Conservation (phyloP, 2,888 invertebrate genomes). For the Apotomis turbidana region DNA sequence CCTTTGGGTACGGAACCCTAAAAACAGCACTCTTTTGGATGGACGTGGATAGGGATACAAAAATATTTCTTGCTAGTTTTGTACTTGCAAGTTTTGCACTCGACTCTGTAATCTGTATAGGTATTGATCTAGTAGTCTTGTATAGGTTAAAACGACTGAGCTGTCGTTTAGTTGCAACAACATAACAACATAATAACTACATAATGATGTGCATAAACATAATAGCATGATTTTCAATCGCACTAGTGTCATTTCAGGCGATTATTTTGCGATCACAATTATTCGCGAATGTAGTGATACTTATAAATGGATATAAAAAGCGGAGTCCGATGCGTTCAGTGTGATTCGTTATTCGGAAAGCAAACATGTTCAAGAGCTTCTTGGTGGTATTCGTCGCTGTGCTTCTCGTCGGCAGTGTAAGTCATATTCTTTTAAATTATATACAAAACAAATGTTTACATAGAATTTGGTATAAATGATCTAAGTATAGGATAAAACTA, state of each 20-base stretch:
- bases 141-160: neutral
- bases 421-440: neutral
- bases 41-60: too few species aligned
- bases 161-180: neutral
- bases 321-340: neutral
- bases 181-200: conserved; percentile 19
- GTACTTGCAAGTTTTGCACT: too few species aligned
- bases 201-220: neutral
- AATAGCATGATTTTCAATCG: conserved; percentile 26
- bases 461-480: too few species aligned
- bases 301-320: conserved; percentile 8
- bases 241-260: conserved; percentile 21
- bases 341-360: neutral
- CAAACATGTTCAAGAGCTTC: conserved; percentile 29
- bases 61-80: too few species aligned
- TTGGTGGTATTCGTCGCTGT: conserved; percentile 28
- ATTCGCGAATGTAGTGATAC: neutral
- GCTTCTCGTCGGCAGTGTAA: conserved; percentile 33
- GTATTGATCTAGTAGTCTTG: too few species aligned
- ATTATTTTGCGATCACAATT: conserved; percentile 37
- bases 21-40: too few species aligned
- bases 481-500: too few species aligned
- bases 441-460: too few species aligned
- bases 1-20: too few species aligned
- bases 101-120: too few species aligned